Evolutionary conservation across 2,797 vertebrate genomes (phyloP), one percentile per base, ranked within the genome.

Genomic region (Buceros bicornis): DNA sequence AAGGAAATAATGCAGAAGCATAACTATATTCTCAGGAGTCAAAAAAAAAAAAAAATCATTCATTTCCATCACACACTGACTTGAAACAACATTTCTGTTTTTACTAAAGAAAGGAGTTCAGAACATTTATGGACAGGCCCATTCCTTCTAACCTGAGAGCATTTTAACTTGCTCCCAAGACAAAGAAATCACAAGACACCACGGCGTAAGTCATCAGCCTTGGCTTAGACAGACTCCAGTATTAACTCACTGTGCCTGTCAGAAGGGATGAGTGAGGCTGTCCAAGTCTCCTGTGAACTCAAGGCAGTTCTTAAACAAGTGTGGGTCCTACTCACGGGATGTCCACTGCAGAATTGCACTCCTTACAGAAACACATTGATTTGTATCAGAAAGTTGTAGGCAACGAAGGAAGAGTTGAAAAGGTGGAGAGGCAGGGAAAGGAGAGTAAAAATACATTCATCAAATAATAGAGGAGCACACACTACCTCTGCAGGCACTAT

Each of bases 11-110:
- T 91, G 77, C 85, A 95, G 51, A 83, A 93, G 82, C 58, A 79
- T 54, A 96, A 91, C 96, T 95, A 96, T 95, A 96, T 78, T 89
- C 61, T 58, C 77, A 87, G 54, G 19, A 87, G 25, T 62, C 89
- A 76, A 89, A 84, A 58, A 90, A 65, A 40, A 40, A 40, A 40
- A 48, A 95, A 96, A 87, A 95, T 91, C 93, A 90, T 95, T 93
- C 70, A 93, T 91, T 92, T 93, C 31, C 77, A 78, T 81, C 94
- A 91, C 73, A 89, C 21, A 35, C 11, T 70, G 87, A 88, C 69
- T 94, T 91, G 65, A 33, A 89, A 84, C 45, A 78, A 67, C 25
- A 86, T 47, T 90, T 78, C 57, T 72, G 61, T 35, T 91, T 72
- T 72, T 60, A 77, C 24, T 47, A 56, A 84, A 31, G 1, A 85